Base-by-base conservation (phyloP, 2,888 invertebrate genomes). In the Ischnus inquisitorius region DNA sequence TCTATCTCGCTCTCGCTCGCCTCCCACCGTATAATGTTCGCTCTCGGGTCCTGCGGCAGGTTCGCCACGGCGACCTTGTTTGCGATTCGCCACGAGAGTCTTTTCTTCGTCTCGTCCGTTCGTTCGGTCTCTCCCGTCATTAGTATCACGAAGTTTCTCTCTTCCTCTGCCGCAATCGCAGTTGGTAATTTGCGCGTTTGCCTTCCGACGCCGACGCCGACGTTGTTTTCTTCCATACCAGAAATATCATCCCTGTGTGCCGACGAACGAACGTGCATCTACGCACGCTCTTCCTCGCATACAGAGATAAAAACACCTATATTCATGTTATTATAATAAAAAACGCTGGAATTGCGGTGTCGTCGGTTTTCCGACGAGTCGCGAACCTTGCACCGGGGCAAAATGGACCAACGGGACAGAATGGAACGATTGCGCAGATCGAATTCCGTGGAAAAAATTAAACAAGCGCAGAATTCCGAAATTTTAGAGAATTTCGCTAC, bases 101-200 rank as follows among this genome's bases (percentile, higher is more conserved):
- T 84, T 81, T 88, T 48, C 64, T 46, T 74, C 25, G 34, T 82
- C 60, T 74, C 77, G 51, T 79, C 51, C 57, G 65, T 71, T 62
- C 54, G 57, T 84, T 72, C 75, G 48, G 68, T 34, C 78, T 79
- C 67, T 78, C 80, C 34, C 88, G 89, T 90, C 90, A 90, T 91
- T 90, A 90, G 89, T 86, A 90, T 87, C 87, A 78, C 85, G 84
- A 88, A 88, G 87, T 88, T 85, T 57, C 54, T 67, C 75, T 74
- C 51, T 46, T 60, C 57, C 65, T 79, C 65, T 60, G 88, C 88
- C 87, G 89, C 88, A 90, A 90, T 89, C 87, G 87, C 86, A 60
- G 85, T 86, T 85, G 80, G 88, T 88, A 88, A 90, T 90, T 90
- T 90, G 88, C 89, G 89, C 89, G 77, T 67, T 79, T 80, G 80